Percentiles rank a stretch among this genome's conserved stretches.
phyloP scores from a whole-genome alignment of 2,797 vertebrate species.

The Tarsius wallacei region DNA sequence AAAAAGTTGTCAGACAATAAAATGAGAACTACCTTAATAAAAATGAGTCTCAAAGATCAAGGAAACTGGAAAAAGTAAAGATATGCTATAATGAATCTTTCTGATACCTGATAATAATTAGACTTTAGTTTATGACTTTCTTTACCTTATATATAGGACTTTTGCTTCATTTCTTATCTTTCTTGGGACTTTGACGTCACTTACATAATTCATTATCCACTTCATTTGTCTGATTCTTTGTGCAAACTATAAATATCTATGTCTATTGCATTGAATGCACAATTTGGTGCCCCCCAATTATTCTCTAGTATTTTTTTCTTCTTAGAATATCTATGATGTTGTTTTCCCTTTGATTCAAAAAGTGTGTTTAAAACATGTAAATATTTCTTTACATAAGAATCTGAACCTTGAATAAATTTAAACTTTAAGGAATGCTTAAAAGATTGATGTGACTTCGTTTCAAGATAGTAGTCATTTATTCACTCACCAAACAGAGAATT shows the following conservation, averaged over 20 bases:
- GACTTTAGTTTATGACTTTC: slow-evolving; percentile 15
- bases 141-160: background rate
- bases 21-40: slow-evolving; percentile 27
- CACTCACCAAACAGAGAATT: background rate
- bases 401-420: background rate
- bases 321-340: background rate
- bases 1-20: slow-evolving; percentile 1
- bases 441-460: background rate
- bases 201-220: background rate
- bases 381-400: background rate
- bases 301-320: background rate
- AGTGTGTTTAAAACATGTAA: background rate
- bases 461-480: background rate
- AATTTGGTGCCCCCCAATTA: background rate
- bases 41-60: slow-evolving; percentile 71
- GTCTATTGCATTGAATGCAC: background rate
- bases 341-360: background rate
- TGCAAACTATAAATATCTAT: background rate
- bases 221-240: slow-evolving; percentile 8
- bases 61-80: slow-evolving; percentile 45
- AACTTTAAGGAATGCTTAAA: background rate
- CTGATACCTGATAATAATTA: slow-evolving; percentile 57
- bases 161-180: slow-evolving; percentile 47
- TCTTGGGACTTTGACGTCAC: slow-evolving; percentile 11
- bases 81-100: background rate